Conservation (phyloP, 2,888 invertebrate genomes). For the Bellardia pandia region DNA sequence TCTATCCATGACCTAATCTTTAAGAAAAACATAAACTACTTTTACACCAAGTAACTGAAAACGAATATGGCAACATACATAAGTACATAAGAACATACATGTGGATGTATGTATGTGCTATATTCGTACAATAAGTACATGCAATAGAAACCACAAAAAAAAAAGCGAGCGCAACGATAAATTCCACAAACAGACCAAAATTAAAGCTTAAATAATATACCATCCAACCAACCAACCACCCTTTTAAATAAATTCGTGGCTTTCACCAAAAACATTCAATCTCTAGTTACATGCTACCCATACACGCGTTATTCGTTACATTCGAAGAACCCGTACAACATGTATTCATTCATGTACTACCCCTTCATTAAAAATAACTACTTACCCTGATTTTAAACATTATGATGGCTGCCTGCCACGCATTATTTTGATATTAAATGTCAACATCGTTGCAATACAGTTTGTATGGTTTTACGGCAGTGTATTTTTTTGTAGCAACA, state of each 20-base stretch:
- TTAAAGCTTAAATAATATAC: constrained; percentile 17
- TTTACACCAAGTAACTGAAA: constrained; percentile 2
- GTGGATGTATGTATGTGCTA: not conserved
- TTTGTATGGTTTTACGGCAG: not conserved
- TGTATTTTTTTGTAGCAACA: constrained; percentile 12
- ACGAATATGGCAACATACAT: not conserved
- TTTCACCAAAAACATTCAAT: not conserved
- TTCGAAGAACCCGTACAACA: not conserved
- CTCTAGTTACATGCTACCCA: not conserved
- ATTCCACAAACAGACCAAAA: constrained; percentile 34
- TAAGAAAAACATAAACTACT: constrained; percentile 48
- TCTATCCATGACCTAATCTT: constrained; percentile 59
- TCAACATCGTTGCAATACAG: constrained; percentile 54
- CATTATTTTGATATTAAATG: constrained; percentile 65
- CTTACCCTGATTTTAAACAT: constrained; percentile 46
- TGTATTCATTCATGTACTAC: not conserved
- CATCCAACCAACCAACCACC: not conserved
- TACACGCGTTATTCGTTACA: constrained; percentile 8
- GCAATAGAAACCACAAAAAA: constrained; percentile 51
- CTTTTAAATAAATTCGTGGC: not conserved
- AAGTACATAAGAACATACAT: not conserved
- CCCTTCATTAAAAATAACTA: constrained; percentile 40
- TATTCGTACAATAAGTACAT: not conserved
- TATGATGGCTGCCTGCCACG: constrained; percentile 63
- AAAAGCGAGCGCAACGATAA: constrained; percentile 23